phyloP scores from a whole-genome alignment of 2,113 vertebrate genomes.

The Microcebus griseorufus region DNA sequence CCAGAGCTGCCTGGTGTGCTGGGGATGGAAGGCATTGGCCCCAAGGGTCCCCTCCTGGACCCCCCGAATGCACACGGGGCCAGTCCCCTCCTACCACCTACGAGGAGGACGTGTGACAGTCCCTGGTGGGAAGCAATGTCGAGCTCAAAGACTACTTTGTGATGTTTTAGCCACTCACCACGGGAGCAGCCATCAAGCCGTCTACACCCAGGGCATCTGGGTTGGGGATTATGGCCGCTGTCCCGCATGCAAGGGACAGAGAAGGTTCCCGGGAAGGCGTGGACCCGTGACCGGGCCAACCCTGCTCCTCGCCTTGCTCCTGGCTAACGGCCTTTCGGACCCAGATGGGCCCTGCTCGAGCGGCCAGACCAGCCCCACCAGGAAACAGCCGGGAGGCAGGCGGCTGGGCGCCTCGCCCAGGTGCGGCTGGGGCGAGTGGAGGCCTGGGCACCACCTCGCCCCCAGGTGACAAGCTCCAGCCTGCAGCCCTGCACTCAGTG shows the following conservation, averaged over 20 bases:
- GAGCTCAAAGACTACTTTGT: rapidly evolving
- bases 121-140: not conserved
- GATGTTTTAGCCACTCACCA: not conserved
- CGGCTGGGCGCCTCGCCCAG: not conserved
- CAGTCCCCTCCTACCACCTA: rapidly evolving
- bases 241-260: not conserved
- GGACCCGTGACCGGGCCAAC: not conserved
- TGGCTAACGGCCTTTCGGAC: no score
- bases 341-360: not conserved
- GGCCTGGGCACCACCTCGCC: rapidly evolving
- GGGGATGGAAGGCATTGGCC: rapidly evolving
- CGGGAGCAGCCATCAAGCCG: not conserved
- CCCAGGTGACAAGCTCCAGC: rapidly evolving
- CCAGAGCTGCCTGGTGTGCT: not conserved
- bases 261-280: not conserved
- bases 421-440: not conserved
- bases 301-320: no score
- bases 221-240: not conserved
- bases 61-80: not conserved
- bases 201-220: rapidly evolving
- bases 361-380: not conserved
- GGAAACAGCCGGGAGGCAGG: not conserved
- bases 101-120: no score
- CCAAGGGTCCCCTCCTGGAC: not conserved
- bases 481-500: rapidly evolving